Percentiles rank a stretch among this genome's conserved stretches.
These are phyloP conservation scores for Alcis repandata DNA, from an alignment of 2,888 invertebrate species.

Conservation along the genomic window DNA sequence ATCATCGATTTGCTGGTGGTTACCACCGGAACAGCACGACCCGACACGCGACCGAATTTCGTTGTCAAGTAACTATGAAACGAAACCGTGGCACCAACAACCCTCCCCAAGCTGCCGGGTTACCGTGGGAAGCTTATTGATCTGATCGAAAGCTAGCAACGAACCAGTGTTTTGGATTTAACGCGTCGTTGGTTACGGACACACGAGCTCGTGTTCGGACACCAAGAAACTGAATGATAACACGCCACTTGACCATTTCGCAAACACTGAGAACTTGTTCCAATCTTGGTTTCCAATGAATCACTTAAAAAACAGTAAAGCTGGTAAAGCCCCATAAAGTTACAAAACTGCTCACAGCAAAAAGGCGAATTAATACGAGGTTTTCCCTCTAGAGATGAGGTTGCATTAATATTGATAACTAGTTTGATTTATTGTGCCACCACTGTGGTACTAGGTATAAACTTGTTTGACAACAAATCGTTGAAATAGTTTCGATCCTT, in stretches of 20 bases:
- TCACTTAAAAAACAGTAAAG: constrained; percentile 1
- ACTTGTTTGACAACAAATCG: background rate
- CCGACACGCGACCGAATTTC: constrained; percentile 61
- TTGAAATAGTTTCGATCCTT: background rate
- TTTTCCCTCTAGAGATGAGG: constrained; percentile 4
- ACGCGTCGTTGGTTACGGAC: constrained; percentile 58
- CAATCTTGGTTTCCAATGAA: constrained; percentile 10
- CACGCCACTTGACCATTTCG: constrained; percentile 9
- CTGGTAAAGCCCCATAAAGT: constrained; percentile 20
- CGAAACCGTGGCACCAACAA: constrained; percentile 45
- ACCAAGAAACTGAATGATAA: constrained; percentile 33
- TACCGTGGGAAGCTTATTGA: constrained; percentile 80
- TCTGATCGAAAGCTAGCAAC: constrained; percentile 62
- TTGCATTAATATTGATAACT: background rate
- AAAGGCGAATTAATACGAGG: background rate
- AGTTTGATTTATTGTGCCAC: background rate
- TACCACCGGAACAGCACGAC: constrained; percentile 64
- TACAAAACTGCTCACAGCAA: background rate
- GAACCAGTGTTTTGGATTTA: constrained; percentile 66
- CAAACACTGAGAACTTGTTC: constrained; percentile 25
- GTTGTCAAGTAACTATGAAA: constrained; percentile 54
- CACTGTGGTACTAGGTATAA: background rate
- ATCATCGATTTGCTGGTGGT: constrained; percentile 66
- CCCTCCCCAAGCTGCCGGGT: constrained; percentile 64
- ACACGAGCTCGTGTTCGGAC: constrained; percentile 46